phyloP scores from a whole-genome alignment of 2,113 vertebrate species.

The Urocitellus parryii region DNA sequence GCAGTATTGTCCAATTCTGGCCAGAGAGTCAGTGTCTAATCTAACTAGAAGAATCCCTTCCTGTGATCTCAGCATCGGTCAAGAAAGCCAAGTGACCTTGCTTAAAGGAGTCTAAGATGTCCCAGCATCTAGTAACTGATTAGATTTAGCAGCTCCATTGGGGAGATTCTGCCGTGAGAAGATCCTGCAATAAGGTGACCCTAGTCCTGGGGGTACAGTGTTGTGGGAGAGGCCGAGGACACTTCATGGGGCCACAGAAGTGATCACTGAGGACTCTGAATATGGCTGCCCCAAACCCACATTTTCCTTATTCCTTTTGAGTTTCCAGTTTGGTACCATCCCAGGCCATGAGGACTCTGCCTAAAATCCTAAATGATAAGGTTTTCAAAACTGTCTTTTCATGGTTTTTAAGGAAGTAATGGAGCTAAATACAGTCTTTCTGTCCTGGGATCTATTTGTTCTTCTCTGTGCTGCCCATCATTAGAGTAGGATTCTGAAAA shows the following conservation, averaged over 20 bases:
- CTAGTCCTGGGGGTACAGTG: background rate
- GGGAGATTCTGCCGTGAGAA: too few species aligned
- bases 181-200: accelerated
- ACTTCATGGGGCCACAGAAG: background rate
- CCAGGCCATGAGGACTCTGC: background rate
- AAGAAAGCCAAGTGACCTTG: background rate
- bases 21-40: background rate
- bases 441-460: background rate
- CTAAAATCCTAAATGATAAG: background rate
- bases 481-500: background rate
- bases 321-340: background rate
- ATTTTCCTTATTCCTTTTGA: background rate
- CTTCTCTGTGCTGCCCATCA: background rate
- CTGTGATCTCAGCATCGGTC: background rate
- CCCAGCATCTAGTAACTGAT: background rate
- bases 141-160: background rate
- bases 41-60: background rate
- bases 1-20: background rate
- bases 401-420: background rate
- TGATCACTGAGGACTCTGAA: background rate
- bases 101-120: background rate
- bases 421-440: background rate
- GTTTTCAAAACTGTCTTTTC: background rate
- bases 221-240: background rate
- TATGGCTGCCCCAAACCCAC: background rate